Percentiles rank a stretch among this genome's conserved stretches.
phyloP scores from a whole-genome alignment of 2,113 vertebrate genomes.

The Phrynosoma platyrhinos region DNA sequence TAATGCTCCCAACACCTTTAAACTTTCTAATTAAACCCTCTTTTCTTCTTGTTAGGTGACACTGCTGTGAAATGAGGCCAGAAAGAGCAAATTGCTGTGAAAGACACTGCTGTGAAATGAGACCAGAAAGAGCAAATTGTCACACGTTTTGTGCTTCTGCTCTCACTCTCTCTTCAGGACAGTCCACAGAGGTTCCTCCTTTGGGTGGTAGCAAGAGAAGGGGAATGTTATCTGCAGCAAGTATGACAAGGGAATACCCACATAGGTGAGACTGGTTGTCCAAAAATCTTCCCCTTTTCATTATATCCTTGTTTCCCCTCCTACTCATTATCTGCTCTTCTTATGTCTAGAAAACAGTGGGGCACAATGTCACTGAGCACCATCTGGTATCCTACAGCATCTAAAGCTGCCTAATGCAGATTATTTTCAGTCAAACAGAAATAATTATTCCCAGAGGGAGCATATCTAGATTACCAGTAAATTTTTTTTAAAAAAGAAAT shows the following conservation, averaged over 20 bases:
- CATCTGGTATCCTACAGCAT: not conserved
- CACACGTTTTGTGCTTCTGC: not conserved
- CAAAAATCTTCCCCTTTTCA: not conserved
- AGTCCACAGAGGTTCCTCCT: not conserved
- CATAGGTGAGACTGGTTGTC: not conserved
- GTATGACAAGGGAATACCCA: not conserved
- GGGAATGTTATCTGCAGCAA: not conserved
- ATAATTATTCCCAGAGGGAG: conserved; percentile 28
- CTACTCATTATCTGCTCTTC: not conserved
- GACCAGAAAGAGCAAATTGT: not conserved
- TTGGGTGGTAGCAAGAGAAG: not conserved
- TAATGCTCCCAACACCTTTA: not conserved
- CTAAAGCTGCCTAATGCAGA: not conserved
- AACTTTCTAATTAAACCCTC: not conserved
- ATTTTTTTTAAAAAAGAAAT: not conserved
- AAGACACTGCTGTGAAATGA: not conserved
- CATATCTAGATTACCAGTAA: not conserved
- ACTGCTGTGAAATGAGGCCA: not conserved
- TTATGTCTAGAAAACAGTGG: not conserved
- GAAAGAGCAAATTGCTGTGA: not conserved
- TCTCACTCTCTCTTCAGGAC: not conserved
- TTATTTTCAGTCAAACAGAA: not conserved
- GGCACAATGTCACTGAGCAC: not conserved
- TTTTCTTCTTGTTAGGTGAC: not conserved
- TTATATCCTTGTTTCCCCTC: not conserved